Conservation (phyloP, 2,888 invertebrate species). For the Drosophila niveifrons region DNA sequence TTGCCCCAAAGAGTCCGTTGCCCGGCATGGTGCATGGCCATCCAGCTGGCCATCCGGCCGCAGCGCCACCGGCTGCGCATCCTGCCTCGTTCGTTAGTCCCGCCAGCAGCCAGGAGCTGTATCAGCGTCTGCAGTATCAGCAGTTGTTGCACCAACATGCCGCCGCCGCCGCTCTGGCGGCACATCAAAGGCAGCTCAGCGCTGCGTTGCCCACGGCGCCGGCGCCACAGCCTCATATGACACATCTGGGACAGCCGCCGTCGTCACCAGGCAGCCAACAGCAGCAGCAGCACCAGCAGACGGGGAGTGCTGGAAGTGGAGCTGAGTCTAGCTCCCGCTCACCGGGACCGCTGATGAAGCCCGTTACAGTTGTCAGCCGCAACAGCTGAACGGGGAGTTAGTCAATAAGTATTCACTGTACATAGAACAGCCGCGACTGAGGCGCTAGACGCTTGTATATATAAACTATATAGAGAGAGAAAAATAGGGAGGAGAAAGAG, state of each 20-base stretch:
- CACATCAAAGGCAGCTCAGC: conserved; percentile 84
- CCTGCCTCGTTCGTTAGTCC: conserved; percentile 68
- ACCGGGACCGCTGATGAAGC: conserved; percentile 85
- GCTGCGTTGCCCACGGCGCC: conserved; percentile 68
- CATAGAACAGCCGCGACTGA: conserved; percentile 74
- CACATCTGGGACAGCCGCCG: conserved; percentile 76
- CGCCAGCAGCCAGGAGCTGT: conserved; percentile 86
- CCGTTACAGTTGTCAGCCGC: conserved; percentile 87
- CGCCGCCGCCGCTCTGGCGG: conserved; percentile 85
- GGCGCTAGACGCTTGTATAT: conserved; percentile 76
- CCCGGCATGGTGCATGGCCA: conserved; percentile 33
- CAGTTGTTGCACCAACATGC: conserved; percentile 85
- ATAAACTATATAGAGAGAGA: conserved; percentile 44
- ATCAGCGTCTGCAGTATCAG: conserved; percentile 86
- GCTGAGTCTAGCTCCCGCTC: conserved; percentile 57
- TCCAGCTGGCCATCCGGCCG: conserved; percentile 69
- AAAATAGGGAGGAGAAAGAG: neutral
- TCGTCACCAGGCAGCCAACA: conserved; percentile 51
- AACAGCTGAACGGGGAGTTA: conserved; percentile 86
- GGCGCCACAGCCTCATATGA: conserved; percentile 81
- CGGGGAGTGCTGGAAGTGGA: conserved; percentile 12
- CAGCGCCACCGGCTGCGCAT: conserved; percentile 32
- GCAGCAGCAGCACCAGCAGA: conserved; percentile 7
- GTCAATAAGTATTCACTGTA: conserved; percentile 69
- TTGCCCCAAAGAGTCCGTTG: conserved; percentile 86